Conservation (phyloP, 1,140 invertebrate genomes). For the Trichoplusia ni region DNA sequence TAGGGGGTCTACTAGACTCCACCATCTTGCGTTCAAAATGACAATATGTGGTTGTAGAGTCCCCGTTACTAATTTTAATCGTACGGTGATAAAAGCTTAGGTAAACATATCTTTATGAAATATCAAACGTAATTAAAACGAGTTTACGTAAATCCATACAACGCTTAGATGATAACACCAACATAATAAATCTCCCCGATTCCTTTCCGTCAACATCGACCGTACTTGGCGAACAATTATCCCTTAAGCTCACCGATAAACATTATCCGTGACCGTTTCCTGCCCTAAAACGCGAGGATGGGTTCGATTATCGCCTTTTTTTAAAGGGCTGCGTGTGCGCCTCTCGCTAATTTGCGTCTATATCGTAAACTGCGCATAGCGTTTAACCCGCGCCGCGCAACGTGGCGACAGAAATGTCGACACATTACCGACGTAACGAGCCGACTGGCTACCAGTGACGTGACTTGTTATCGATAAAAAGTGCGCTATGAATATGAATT, state of each 20-base stretch:
- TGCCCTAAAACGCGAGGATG: constrained; percentile 20
- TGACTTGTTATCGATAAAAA: constrained; percentile 34
- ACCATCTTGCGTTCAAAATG: too few species aligned
- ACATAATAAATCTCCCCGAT: background rate
- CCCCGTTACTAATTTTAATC: too few species aligned
- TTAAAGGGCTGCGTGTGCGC: constrained; percentile 12
- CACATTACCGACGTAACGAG: constrained; percentile 47
- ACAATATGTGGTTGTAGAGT: too few species aligned
- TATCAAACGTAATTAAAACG: too few species aligned
- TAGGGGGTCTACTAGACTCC: too few species aligned
- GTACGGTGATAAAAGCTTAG: too few species aligned
- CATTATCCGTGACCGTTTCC: constrained; percentile 12
- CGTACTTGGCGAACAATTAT: constrained; percentile 14
- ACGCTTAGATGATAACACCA: background rate
- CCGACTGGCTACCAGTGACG: constrained; percentile 31
- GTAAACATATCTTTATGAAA: too few species aligned
- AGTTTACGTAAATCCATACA: too few species aligned
- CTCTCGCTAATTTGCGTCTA: constrained; percentile 33
- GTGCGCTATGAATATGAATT: constrained; percentile 28
- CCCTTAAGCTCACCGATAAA: background rate
- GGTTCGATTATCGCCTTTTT: constrained; percentile 22
- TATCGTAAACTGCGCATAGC: constrained; percentile 33
- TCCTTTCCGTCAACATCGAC: background rate
- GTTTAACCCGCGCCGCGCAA: constrained; percentile 27
- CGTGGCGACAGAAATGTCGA: constrained; percentile 43